Evolutionary conservation across 2,113 vertebrate genomes (phyloP).

Genomic region (Passer montanus): DNA sequence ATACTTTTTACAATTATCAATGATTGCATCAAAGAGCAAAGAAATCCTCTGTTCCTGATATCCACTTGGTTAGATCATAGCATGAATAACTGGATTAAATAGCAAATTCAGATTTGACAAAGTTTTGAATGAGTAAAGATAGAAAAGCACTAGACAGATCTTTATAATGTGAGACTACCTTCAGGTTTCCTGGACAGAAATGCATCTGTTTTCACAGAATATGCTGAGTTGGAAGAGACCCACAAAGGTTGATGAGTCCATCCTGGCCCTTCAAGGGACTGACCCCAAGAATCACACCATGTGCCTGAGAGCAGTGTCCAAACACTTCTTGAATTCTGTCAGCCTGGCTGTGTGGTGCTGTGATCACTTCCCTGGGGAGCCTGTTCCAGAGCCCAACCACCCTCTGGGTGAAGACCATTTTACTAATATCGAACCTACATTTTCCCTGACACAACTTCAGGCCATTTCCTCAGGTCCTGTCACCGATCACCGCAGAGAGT

Average conservation of each 20-base stretch:
- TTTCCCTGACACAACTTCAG: not conserved
- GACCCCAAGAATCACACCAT: no score
- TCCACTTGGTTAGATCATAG: not conserved
- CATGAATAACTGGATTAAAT: not conserved
- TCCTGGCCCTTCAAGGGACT: not conserved
- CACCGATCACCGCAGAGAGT: not conserved
- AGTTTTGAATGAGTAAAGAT: not conserved
- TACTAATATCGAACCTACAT: not conserved
- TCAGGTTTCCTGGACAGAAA: not conserved
- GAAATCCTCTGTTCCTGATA: not conserved
- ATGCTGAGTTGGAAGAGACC: not conserved
- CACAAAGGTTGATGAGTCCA: not conserved
- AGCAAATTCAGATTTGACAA: not conserved
- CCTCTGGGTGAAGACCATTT: not conserved
- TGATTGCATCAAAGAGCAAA: not conserved
- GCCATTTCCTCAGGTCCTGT: not conserved
- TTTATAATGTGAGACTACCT: not conserved
- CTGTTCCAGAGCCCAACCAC: not conserved
- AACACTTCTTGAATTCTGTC: not conserved
- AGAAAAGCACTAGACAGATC: not conserved
- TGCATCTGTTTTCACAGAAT: not conserved
- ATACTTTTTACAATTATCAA: not conserved
- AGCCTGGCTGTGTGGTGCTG: not conserved
- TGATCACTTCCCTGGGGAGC: fast-evolving
- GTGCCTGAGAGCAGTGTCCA: not conserved